Conservation (phyloP, 1,140 invertebrate species). For the Monomorium pharaonis region DNA sequence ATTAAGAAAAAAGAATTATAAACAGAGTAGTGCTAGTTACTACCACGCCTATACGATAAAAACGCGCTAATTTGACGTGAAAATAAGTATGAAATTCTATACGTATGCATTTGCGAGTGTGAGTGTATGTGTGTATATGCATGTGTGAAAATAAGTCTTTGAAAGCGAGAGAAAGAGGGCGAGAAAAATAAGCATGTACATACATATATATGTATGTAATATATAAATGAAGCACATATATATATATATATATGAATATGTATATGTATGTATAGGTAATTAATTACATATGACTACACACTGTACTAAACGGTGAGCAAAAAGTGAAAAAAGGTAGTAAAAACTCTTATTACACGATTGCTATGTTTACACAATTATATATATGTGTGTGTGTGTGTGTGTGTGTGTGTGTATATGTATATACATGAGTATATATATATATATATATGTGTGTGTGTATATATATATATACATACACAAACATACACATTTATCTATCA, state of each 20-base stretch:
- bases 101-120: slow-evolving; percentile 55
- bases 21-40: slow-evolving; percentile 63
- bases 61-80: slow-evolving; percentile 53
- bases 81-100: slow-evolving; percentile 52
- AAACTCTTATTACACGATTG: slow-evolving; percentile 80
- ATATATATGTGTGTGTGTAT: no score
- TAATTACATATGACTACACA: slow-evolving; percentile 79
- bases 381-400: slow-evolving; percentile 73
- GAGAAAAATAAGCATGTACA: slow-evolving; percentile 72
- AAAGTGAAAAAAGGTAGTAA: slow-evolving; percentile 73
- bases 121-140: slow-evolving; percentile 59
- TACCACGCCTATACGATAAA: slow-evolving; percentile 63
- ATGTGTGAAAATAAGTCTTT: background rate
- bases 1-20: slow-evolving; percentile 29
- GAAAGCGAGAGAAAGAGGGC: slow-evolving; percentile 26
- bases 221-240: slow-evolving; percentile 78
- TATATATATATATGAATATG: slow-evolving; percentile 79
- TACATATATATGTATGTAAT: slow-evolving; percentile 81
- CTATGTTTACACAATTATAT: slow-evolving; percentile 81
- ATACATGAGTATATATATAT: slow-evolving; percentile 77
- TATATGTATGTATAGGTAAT: slow-evolving; percentile 82
- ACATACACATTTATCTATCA: slow-evolving; percentile 40
- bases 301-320: slow-evolving; percentile 73
- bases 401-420: no score
- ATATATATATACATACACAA: slow-evolving; percentile 46